Conservation (phyloP, 2,113 vertebrate genomes). For the Protobothrops mucrosquamatus region DNA sequence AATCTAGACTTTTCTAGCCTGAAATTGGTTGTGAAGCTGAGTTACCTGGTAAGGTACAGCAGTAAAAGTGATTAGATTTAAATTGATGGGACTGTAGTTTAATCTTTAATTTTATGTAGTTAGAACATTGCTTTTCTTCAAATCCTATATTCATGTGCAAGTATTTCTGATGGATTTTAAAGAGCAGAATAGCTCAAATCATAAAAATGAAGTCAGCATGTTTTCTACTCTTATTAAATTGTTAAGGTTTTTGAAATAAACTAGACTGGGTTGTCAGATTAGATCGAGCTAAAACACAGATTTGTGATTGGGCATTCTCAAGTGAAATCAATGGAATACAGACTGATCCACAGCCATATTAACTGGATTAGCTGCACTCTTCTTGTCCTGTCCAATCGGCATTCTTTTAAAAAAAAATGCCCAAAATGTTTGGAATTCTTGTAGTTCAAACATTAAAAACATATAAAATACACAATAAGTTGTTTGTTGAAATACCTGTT, state of each 20-base stretch:
- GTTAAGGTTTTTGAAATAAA: neutral
- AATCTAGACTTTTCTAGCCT: neutral
- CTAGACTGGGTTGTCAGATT: neutral
- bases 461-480: too few species aligned
- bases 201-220: neutral
- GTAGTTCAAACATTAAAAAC: too few species aligned
- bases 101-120: neutral
- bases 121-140: neutral
- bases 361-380: neutral
- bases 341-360: neutral
- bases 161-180: neutral
- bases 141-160: neutral
- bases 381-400: neutral
- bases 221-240: neutral
- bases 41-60: neutral
- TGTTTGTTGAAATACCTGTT: too few species aligned
- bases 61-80: neutral
- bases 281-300: neutral
- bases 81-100: neutral
- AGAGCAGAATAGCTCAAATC: neutral
- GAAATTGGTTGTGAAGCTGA: neutral
- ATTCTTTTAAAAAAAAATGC: neutral
- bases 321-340: neutral
- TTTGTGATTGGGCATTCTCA: neutral
- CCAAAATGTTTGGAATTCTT: neutral